A percentile compares a stretch with the other conserved stretches of the same genome.
Conservation (phyloP, 2,888 invertebrate species). For the Branchinecta sandiegonensis region DNA sequence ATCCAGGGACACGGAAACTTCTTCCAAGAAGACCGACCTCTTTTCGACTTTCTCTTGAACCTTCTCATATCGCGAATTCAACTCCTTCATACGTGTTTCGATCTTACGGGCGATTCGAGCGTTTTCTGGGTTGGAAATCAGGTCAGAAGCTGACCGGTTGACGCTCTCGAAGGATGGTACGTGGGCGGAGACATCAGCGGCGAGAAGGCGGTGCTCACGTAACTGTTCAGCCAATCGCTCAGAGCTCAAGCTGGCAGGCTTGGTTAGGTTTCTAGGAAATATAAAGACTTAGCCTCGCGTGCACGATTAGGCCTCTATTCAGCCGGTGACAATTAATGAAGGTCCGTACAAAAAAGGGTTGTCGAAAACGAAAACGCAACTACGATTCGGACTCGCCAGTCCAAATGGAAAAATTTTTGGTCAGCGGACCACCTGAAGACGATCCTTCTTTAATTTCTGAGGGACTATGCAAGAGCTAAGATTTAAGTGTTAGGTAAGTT, state of each 20-base stretch:
- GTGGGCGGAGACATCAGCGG: constrained; percentile 71
- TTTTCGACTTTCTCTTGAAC: constrained; percentile 60
- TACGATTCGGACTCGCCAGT: background rate
- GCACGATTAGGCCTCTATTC: no score
- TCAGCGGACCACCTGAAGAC: no score
- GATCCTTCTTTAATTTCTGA: no score
- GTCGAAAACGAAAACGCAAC: background rate
- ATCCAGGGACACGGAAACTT: constrained; percentile 51
- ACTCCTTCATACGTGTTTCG: constrained; percentile 73
- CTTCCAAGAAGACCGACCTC: constrained; percentile 66
- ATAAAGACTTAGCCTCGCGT: background rate
- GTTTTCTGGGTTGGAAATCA: constrained; percentile 65
- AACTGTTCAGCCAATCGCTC: constrained; percentile 80
- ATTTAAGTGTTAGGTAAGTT: no score
- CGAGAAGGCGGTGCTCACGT: constrained; percentile 64
- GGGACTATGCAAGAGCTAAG: no score
- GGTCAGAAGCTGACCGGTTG: constrained; percentile 58
- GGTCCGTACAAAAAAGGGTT: background rate
- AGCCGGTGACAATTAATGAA: background rate
- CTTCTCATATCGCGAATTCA: constrained; percentile 68
- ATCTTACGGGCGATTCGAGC: constrained; percentile 75
- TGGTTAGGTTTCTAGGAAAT: constrained; percentile 44
- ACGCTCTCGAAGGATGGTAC: constrained; percentile 70
- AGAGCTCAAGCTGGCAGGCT: constrained; percentile 66
- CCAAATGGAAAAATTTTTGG: no score